Conservation (phyloP, 2,113 vertebrate genomes). For the Cheilinus undulatus region DNA sequence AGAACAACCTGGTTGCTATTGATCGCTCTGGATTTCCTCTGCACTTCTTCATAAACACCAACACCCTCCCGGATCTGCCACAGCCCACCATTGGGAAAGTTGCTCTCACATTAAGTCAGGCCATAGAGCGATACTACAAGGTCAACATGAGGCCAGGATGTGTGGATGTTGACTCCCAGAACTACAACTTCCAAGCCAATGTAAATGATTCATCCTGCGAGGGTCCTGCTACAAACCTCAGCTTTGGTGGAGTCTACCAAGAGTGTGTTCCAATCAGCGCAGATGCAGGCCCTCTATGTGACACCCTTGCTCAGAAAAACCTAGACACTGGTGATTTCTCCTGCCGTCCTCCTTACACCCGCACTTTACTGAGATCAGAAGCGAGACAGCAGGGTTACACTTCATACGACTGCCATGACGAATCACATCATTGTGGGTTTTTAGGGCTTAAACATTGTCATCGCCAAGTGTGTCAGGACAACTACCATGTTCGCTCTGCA, state of each 20-base stretch:
- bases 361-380: slow-evolving; percentile 83
- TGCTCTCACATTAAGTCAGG: slow-evolving; percentile 75
- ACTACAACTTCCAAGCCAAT: slow-evolving; percentile 95
- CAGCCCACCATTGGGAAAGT: slow-evolving; percentile 83
- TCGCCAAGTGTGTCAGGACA: slow-evolving; percentile 79
- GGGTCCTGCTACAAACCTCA: slow-evolving; percentile 86
- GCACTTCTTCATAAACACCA: slow-evolving; percentile 84
- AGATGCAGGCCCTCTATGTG: slow-evolving; percentile 75
- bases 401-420: slow-evolving; percentile 77
- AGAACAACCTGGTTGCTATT: slow-evolving; percentile 90
- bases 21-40: slow-evolving; percentile 90
- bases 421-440: slow-evolving; percentile 57
- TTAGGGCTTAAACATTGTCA: slow-evolving; percentile 73
- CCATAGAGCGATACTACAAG: slow-evolving; percentile 86
- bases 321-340: slow-evolving; percentile 84
- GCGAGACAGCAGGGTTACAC: slow-evolving; percentile 84
- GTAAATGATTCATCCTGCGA: slow-evolving; percentile 87
- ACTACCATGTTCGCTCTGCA: slow-evolving; percentile 81
- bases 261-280: slow-evolving; percentile 73
- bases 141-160: slow-evolving; percentile 91
- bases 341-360: slow-evolving; percentile 79
- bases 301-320: slow-evolving; percentile 85
- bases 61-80: slow-evolving; percentile 86
- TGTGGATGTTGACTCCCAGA: slow-evolving; percentile 80
- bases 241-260: slow-evolving; percentile 91